phyloP scores from a whole-genome alignment of 2,113 vertebrate genomes.

The Casuarius casuarius region DNA sequence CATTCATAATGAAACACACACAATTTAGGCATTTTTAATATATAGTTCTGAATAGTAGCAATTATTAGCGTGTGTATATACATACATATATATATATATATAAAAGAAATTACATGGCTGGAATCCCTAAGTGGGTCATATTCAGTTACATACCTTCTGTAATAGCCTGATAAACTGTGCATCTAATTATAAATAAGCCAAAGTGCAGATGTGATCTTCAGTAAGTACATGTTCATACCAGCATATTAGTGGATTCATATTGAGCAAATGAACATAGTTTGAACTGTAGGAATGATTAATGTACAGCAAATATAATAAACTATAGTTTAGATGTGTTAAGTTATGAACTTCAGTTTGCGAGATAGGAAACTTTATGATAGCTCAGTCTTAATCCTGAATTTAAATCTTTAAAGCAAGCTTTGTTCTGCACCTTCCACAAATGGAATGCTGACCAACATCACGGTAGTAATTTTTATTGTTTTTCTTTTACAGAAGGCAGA shows the following conservation, averaged over 20 bases:
- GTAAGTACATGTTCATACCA: not conserved
- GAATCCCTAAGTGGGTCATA: not conserved
- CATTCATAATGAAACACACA: not conserved
- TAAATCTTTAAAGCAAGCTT: not conserved
- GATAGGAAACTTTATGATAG: not conserved
- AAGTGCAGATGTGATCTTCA: constrained; percentile 25
- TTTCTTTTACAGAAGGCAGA: not conserved
- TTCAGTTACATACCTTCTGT: not conserved
- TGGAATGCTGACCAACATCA: not conserved
- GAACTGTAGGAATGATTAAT: not conserved
- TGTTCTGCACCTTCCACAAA: not conserved
- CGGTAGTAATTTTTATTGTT: not conserved
- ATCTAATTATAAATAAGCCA: constrained; percentile 5
- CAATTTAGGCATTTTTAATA: not conserved
- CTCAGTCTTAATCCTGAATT: not conserved
- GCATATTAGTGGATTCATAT: not conserved
- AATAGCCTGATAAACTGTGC: not conserved
- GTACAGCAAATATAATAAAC: not conserved
- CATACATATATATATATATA: not conserved
- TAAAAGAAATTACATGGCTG: not conserved
- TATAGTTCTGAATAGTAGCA: not conserved
- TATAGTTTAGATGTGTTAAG: not conserved
- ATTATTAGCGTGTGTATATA: not conserved
- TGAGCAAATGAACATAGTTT: constrained; percentile 16
- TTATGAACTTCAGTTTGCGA: not conserved